These are phyloP conservation scores for Struthio camelus DNA, from an alignment of 2,113 vertebrate genomes.

Conservation along the genomic window DNA sequence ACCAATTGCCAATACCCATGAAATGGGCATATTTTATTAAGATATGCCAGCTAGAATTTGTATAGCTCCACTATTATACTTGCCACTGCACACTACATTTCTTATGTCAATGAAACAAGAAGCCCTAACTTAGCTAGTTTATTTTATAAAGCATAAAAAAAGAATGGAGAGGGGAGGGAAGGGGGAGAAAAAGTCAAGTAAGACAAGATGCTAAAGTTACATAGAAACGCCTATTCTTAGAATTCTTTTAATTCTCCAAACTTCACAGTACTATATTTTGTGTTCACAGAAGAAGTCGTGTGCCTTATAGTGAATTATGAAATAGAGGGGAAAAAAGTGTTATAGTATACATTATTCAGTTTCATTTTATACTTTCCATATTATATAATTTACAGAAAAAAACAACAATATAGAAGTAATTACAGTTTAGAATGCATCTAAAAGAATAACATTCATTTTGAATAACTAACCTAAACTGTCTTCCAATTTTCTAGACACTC, in stretches of 20 bases:
- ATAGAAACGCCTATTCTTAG: not conserved
- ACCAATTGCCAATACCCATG: not conserved
- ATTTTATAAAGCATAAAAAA: not conserved
- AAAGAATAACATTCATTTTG: not conserved
- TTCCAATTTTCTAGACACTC: not conserved
- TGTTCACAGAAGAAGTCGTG: not conserved
- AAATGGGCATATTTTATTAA: not conserved
- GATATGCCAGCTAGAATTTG: not conserved
- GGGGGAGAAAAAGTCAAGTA: not conserved
- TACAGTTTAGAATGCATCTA: not conserved
- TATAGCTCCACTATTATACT: not conserved
- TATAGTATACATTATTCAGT: not conserved
- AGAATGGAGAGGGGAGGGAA: not conserved
- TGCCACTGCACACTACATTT: not conserved
- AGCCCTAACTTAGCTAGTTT: not conserved
- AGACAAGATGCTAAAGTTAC: not conserved
- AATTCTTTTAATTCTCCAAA: not conserved
- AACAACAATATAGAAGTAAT: not conserved
- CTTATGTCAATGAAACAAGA: not conserved
- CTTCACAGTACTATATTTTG: not conserved
- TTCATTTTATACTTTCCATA: not conserved
- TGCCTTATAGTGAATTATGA: not conserved
- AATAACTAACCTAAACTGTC: not conserved
- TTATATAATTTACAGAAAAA: not conserved
- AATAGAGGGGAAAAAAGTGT: not conserved